A percentile compares a stretch with the other conserved stretches of the same genome.
These are phyloP conservation scores for Eretmochelys imbricata DNA, from an alignment of 2,113 vertebrate species.

Conservation along the genomic window DNA sequence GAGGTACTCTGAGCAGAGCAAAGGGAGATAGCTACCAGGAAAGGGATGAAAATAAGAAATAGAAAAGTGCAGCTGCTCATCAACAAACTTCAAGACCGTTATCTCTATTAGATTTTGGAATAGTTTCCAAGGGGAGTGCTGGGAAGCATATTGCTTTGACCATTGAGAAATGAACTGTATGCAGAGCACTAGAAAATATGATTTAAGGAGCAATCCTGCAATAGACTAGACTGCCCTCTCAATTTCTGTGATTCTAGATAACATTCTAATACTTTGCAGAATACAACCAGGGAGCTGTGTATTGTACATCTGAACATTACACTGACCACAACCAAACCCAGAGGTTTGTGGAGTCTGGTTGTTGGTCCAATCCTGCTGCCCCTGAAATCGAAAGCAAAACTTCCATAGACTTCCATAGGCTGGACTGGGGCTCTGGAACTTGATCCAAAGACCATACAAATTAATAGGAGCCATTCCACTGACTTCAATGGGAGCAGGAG, in stretches of 20 bases:
- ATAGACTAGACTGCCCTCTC: neutral
- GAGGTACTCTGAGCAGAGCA: neutral
- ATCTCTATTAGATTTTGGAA: neutral
- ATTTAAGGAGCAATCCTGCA: neutral
- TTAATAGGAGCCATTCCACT: neutral
- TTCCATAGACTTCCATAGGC: neutral
- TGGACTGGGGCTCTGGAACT: neutral
- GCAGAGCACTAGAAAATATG: neutral
- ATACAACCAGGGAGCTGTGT: neutral
- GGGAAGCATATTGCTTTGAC: neutral
- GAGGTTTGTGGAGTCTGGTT: neutral
- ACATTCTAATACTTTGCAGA: neutral
- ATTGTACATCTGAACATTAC: neutral
- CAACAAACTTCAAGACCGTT: neutral
- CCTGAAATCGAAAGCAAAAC: neutral
- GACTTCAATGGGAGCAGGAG: neutral
- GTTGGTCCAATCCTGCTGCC: neutral
- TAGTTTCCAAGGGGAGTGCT: fast-evolving
- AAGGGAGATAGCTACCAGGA: neutral
- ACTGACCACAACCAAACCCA: neutral
- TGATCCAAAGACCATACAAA: neutral
- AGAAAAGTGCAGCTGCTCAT: neutral
- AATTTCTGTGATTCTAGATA: neutral
- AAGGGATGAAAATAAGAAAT: neutral
- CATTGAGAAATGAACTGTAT: neutral